Evolutionary conservation across 1,140 invertebrate species (phyloP).

Genomic region (Neelides sp.): DNA sequence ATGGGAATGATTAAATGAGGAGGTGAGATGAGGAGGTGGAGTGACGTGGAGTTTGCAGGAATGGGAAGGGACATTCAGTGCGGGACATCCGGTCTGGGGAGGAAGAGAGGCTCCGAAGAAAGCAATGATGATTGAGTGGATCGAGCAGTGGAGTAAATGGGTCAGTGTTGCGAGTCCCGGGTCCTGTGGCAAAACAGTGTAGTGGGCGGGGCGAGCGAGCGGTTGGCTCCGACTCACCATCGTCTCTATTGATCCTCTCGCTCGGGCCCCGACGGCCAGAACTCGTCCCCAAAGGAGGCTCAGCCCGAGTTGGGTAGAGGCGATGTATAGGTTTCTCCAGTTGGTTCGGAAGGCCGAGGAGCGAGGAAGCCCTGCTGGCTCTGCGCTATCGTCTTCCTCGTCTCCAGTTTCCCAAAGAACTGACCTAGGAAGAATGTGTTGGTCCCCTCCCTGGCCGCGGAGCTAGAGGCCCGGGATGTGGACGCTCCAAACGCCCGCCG

Average conservation of each 20-base stretch:
- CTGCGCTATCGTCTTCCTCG: not conserved
- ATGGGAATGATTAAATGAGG: slow-evolving; percentile 1
- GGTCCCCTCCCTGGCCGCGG: too few relatives aligned
- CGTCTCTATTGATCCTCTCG: slow-evolving; percentile 13
- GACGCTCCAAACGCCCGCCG: too few relatives aligned
- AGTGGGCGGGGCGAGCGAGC: not conserved
- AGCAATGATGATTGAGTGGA: not conserved
- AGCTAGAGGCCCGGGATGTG: too few relatives aligned
- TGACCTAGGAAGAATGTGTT: too few relatives aligned
- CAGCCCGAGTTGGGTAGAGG: slow-evolving; percentile 8
- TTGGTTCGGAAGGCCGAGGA: not conserved
- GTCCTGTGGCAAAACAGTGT: not conserved
- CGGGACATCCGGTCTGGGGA: too few relatives aligned
- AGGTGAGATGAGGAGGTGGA: not conserved
- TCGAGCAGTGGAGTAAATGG: not conserved
- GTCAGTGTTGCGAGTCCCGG: not conserved
- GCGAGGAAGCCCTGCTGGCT: not conserved
- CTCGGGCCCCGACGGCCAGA: not conserved
- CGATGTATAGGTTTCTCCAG: slow-evolving; percentile 19
- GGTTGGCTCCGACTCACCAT: slow-evolving; percentile 1
- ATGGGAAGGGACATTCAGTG: not conserved
- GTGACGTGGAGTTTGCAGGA: not conserved
- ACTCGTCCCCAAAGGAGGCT: not conserved
- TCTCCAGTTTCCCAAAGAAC: too few relatives aligned
- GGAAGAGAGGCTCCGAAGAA: not conserved